phyloP scores from a whole-genome alignment of 2,113 vertebrate genomes.

The Acinonyx jubatus region DNA sequence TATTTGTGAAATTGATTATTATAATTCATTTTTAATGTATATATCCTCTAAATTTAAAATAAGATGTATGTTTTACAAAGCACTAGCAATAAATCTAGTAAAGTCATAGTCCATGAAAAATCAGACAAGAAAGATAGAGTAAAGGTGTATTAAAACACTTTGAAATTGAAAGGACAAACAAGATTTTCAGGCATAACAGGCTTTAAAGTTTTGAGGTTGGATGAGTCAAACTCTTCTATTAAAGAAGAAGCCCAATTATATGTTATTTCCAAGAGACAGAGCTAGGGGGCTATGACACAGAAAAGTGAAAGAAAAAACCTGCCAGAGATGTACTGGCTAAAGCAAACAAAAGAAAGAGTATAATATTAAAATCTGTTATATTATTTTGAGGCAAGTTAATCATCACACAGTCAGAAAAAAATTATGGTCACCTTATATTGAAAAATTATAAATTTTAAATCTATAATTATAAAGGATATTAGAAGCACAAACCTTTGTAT shows the following conservation, averaged over 20 bases:
- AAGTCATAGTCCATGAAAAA: neutral
- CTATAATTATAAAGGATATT: neutral
- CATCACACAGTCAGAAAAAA: neutral
- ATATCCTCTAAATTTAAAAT: neutral
- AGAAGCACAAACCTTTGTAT: neutral
- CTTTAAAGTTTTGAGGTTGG: neutral
- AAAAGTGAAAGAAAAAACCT: neutral
- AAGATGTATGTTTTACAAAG: neutral
- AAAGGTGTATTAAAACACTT: neutral
- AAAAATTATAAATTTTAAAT: neutral
- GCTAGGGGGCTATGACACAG: neutral
- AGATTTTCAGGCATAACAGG: neutral
- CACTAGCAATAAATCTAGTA: neutral
- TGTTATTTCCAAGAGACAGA: neutral
- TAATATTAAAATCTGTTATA: neutral
- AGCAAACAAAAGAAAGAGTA: neutral
- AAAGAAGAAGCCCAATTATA: neutral
- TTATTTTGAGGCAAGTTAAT: slow-evolving; percentile 4
- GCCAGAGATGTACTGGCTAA: neutral
- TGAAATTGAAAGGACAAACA: neutral
- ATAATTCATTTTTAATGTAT: neutral
- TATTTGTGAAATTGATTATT: neutral
- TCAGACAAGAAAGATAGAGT: neutral
- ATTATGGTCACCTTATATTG: neutral
- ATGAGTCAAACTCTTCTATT: neutral